These are phyloP conservation scores for Hemicordylus capensis DNA, from an alignment of 2,113 vertebrate species.

Conservation along the genomic window DNA sequence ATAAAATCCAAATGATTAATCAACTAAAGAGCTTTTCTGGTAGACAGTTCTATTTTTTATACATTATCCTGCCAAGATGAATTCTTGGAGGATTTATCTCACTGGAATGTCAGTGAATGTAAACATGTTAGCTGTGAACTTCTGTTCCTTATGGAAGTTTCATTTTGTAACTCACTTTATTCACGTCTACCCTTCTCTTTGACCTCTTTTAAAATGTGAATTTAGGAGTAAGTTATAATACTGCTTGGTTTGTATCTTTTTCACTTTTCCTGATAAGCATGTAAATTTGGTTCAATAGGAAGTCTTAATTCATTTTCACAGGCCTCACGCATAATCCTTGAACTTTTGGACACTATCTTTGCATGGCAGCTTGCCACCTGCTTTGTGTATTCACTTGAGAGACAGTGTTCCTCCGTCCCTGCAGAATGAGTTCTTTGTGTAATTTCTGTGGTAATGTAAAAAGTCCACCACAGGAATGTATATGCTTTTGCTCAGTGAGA, in stretches of 20 bases:
- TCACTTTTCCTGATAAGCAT: slow-evolving; percentile 37
- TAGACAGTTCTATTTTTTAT: not conserved
- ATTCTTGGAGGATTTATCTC: not conserved
- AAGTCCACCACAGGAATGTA: slow-evolving; percentile 53
- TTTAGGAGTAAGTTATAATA: slow-evolving; percentile 35
- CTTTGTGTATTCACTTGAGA: slow-evolving; percentile 46
- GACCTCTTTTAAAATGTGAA: not conserved
- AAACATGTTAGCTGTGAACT: not conserved
- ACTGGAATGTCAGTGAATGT: rapidly evolving
- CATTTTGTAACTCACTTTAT: slow-evolving; percentile 32
- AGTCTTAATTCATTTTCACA: slow-evolving; percentile 47
- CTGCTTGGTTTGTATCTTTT: slow-evolving; percentile 48
- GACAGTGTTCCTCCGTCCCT: slow-evolving; percentile 40
- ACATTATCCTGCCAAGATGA: rapidly evolving
- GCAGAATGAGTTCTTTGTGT: slow-evolving; percentile 61
- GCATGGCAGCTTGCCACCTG: slow-evolving; percentile 54
- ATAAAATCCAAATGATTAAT: too few species aligned
- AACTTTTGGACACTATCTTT: slow-evolving; percentile 31
- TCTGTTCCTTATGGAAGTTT: slow-evolving; percentile 12
- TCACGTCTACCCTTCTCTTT: not conserved
- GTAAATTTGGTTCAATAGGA: slow-evolving; percentile 46
- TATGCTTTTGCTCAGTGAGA: slow-evolving; percentile 46
- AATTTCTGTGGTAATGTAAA: slow-evolving; percentile 5
- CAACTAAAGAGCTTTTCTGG: not conserved
- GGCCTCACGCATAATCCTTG: slow-evolving; percentile 49